Base-by-base conservation (phyloP, 2,888 invertebrate genomes). In the Rhamphomyia laevipes region DNA sequence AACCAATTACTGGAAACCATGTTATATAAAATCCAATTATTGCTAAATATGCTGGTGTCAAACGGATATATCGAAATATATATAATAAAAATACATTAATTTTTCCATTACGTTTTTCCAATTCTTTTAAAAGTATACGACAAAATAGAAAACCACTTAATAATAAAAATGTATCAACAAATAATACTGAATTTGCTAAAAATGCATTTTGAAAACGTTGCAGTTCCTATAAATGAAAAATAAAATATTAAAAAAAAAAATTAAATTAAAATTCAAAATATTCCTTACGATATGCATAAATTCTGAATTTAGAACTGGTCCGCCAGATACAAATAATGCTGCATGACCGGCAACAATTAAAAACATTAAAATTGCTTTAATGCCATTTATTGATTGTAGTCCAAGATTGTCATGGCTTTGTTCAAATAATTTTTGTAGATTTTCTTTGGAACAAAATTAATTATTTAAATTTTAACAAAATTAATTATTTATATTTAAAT, bases 11-110 rank as follows among this genome's bases (percentile, higher is more conserved):
- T 4, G 78, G 74, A 45, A 86, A 71, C 75, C 84, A 80, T 0
- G 86, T 84, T 65, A 81, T 78, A 64, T 85, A 84, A 58, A 86
- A 78, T 17, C 80, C 75, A 60, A 88, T 76, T 15, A 87, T 76
- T 1, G 84, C 76, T 49, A 80, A 61, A 59, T 87, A 87, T 1
- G 84, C 80, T 44, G 86, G 86, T 12, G 86, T 86, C 53, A 86
- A 74, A 58, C 85, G 79, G 52, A 84, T 76, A 61, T 83, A 84
- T 54, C 84, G 75, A 51, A 78, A 80, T 46, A 82, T 61, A 58
- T 83, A 75, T 21, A 84, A 71, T 4, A 78, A 65, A 27, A 78
- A 56, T 51, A 82, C 69, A 64, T 84, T 84, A 6, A 84, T 59
- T 42, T 64, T 73, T 27, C 81, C 81, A 54, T 76, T 73, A 53